phyloP scores from a whole-genome alignment of 2,113 vertebrate species.

The Mormyrus lacerda region DNA sequence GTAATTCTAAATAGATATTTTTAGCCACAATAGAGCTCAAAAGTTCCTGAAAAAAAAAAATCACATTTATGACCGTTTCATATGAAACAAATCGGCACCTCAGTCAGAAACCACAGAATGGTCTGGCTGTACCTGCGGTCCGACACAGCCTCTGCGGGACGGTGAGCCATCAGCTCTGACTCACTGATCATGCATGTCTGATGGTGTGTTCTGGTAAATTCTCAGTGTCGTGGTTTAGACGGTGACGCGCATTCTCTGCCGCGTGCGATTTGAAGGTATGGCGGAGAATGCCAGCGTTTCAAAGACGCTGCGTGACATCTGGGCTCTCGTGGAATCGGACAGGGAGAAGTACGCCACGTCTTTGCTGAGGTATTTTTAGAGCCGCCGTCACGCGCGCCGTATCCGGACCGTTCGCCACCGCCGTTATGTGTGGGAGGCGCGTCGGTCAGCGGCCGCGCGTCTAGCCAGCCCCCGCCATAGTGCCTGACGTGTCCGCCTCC shows the following conservation, averaged over 20 bases:
- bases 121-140: not conserved
- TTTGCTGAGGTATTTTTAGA: conserved; percentile 73
- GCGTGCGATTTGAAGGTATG: conserved; percentile 50
- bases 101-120: not conserved
- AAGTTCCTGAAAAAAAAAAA: not conserved
- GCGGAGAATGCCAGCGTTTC: conserved; percentile 62
- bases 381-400: not conserved
- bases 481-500: not conserved
- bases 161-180: not conserved
- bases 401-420: not conserved
- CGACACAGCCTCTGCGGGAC: not conserved
- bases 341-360: conserved; percentile 60
- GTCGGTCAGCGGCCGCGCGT: not conserved
- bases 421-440: not conserved
- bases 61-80: not conserved
- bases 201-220: not conserved
- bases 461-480: not conserved
- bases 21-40: not conserved
- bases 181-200: not conserved
- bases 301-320: conserved; percentile 66
- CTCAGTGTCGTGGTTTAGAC: not conserved
- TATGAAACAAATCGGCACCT: not conserved
- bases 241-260: not conserved
- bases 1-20: not conserved
- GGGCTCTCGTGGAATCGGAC: conserved; percentile 64